These are phyloP conservation scores for Crypturellus undulatus DNA, from an alignment of 2,113 vertebrate species.

Conservation along the genomic window DNA sequence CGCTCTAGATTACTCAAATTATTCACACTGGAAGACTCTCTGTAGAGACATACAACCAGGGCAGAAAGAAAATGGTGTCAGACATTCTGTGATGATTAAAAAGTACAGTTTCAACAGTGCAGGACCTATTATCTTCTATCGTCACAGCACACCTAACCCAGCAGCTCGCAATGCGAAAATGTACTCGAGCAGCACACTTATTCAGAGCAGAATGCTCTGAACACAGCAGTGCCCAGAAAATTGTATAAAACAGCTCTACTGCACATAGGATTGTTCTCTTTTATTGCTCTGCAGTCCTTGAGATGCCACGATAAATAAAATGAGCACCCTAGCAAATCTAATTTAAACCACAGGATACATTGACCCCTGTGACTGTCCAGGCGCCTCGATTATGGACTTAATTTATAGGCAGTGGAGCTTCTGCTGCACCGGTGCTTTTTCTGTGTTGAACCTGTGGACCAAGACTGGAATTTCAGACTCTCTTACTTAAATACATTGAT, in stretches of 20 bases:
- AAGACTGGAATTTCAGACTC: background rate
- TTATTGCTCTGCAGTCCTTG: background rate
- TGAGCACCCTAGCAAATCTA: background rate
- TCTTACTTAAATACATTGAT: background rate
- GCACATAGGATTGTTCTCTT: background rate
- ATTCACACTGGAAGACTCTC: background rate
- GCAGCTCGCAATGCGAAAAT: background rate
- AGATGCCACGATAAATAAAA: background rate
- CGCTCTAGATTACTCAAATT: background rate
- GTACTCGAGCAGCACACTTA: background rate
- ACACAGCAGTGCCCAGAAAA: background rate
- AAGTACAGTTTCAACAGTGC: background rate
- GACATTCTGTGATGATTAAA: background rate
- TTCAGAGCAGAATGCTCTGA: background rate
- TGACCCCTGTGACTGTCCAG: background rate
- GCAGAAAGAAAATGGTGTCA: background rate
- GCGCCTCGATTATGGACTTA: background rate
- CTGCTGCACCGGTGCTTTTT: background rate
- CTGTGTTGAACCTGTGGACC: fast-evolving
- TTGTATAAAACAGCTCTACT: background rate
- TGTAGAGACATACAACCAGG: background rate
- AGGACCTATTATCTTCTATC: background rate
- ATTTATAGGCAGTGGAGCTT: background rate
- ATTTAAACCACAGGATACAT: background rate
- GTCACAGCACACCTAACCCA: background rate